Percentiles rank a stretch among this genome's conserved stretches.
These are phyloP conservation scores for Urosaurus nigricauda DNA, from an alignment of 2,797 vertebrate genomes.

Conservation along the genomic window DNA sequence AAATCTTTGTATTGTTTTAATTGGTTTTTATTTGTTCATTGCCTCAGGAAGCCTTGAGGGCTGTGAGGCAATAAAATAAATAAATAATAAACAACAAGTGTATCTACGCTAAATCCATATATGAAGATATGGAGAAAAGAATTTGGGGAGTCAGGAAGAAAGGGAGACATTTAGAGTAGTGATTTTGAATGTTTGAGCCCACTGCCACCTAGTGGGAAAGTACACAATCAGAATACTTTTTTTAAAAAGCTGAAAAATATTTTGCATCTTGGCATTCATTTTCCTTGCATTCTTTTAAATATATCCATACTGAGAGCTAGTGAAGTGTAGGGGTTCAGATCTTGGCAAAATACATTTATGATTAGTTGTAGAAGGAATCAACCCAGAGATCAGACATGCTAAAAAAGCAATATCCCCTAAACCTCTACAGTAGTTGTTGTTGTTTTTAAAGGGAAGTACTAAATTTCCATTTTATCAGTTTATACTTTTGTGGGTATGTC, in stretches of 20 bases:
- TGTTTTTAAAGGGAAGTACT: not conserved
- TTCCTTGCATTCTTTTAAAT: not conserved
- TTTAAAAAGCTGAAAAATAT: accelerated
- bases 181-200: slow-evolving; percentile 35
- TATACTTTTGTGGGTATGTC: slow-evolving; percentile 41
- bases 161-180: not conserved
- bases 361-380: not conserved
- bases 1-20: too few species aligned
- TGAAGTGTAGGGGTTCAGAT: not conserved
- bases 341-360: slow-evolving; percentile 36
- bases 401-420: not conserved
- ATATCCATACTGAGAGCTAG: not conserved
- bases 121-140: not conserved
- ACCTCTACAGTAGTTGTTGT: not conserved
- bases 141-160: not conserved
- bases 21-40: too few species aligned
- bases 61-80: too few species aligned
- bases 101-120: not conserved
- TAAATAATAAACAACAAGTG: not conserved
- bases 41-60: too few species aligned
- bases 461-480: slow-evolving; percentile 48
- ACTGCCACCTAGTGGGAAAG: slow-evolving; percentile 77
- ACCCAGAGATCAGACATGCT: not conserved
- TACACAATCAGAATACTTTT: accelerated
- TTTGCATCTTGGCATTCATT: accelerated